These are phyloP conservation scores for Liposcelis brunnea DNA, from an alignment of 2,888 invertebrate genomes.

Conservation along the genomic window DNA sequence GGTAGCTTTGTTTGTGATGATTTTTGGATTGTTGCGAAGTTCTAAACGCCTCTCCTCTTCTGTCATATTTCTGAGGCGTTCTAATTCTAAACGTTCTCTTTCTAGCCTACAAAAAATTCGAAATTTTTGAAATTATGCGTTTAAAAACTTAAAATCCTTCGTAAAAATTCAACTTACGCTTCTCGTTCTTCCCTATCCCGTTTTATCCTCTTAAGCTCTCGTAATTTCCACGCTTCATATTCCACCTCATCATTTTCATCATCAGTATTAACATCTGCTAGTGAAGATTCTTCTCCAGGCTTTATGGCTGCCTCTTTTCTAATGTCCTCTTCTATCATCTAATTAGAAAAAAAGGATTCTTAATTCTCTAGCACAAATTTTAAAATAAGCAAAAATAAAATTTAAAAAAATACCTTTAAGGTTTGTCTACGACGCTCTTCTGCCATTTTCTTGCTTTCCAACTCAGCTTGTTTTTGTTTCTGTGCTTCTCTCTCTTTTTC, in stretches of 20 bases:
- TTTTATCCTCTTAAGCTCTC: conserved; percentile 91
- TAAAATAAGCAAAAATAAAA: neutral
- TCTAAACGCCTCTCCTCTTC: conserved; percentile 92
- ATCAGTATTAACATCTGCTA: conserved; percentile 78
- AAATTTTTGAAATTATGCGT: neutral
- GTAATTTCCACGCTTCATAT: conserved; percentile 94
- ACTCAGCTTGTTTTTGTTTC: conserved; percentile 67
- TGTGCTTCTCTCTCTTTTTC: conserved; percentile 82
- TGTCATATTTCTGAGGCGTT: conserved; percentile 79
- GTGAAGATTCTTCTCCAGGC: conserved; percentile 51
- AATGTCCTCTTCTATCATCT: conserved; percentile 77
- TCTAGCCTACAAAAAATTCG: conserved; percentile 43
- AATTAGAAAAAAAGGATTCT: conserved; percentile 10
- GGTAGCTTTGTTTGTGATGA: conserved; percentile 80
- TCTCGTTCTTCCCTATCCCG: conserved; percentile 91
- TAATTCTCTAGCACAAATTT: conserved; percentile 2
- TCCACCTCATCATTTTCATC: conserved; percentile 93
- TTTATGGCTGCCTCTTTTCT: conserved; percentile 57
- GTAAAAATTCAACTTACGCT: conserved; percentile 41
- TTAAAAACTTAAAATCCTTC: neutral
- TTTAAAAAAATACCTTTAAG: conserved; percentile 35
- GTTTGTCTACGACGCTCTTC: conserved; percentile 83
- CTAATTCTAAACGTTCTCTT: conserved; percentile 74
- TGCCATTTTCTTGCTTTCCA: conserved; percentile 64
- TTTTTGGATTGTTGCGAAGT: conserved; percentile 75